These are phyloP conservation scores for Globodera rostochiensis DNA, from an alignment of 1,140 invertebrate genomes.

Conservation along the genomic window DNA sequence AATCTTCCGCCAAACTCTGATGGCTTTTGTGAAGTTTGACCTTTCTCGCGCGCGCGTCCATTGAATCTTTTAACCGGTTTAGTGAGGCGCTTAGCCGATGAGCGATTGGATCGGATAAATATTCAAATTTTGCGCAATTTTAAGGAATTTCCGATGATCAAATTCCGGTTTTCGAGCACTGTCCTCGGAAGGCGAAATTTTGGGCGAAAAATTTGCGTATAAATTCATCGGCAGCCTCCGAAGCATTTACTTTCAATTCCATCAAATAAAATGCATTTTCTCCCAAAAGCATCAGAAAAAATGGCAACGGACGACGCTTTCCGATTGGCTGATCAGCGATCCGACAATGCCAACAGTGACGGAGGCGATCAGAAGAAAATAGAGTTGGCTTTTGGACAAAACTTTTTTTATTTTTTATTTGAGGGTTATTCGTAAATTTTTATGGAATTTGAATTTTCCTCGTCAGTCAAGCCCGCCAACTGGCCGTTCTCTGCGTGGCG, in stretches of 20 bases:
- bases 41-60: not conserved
- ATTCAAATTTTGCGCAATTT: not conserved
- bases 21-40: too few species aligned
- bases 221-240: not conserved
- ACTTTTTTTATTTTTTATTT: too few species aligned
- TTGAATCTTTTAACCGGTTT: not conserved
- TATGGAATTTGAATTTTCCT: constrained; percentile 9
- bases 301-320: not conserved
- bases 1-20: not conserved
- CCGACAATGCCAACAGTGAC: not conserved
- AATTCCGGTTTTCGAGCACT: not conserved
- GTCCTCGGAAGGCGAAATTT: not conserved
- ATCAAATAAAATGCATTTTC: not conserved
- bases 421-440: not conserved
- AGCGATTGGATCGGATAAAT: not conserved
- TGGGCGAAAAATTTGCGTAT: not conserved
- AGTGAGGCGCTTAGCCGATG: not conserved
- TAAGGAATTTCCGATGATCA: not conserved
- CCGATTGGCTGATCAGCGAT: not conserved
- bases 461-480: constrained; percentile 43
- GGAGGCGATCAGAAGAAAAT: not conserved
- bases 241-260: not conserved
- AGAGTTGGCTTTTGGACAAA: not conserved
- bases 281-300: not conserved
- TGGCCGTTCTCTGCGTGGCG: constrained; percentile 44